A percentile compares a stretch with the other conserved stretches of the same genome.
These are phyloP conservation scores for Osmerus mordax DNA, from an alignment of 2,113 vertebrate genomes.

Conservation along the genomic window DNA sequence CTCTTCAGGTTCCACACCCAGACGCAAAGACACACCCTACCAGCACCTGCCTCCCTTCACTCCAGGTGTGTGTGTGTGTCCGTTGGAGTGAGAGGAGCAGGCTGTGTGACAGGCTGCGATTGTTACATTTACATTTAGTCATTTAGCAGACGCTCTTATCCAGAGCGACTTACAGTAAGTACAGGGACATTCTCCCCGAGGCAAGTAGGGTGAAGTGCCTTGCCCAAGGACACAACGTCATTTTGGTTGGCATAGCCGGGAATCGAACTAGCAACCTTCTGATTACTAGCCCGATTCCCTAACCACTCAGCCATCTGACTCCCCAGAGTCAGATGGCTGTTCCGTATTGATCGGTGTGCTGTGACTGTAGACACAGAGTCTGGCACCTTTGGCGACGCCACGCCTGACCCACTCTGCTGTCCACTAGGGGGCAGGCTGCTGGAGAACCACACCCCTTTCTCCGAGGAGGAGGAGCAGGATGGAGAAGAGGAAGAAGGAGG, in stretches of 20 bases:
- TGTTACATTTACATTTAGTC: no score
- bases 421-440: slow-evolving; percentile 23
- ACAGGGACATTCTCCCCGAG: no score
- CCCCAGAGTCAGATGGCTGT: no score
- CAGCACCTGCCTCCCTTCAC: slow-evolving; percentile 49
- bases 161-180: no score
- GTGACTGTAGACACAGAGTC: slow-evolving; percentile 1
- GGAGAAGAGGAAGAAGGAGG: slow-evolving; percentile 12
- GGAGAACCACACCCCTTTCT: slow-evolving; percentile 17
- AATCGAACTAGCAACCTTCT: no score
- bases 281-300: no score
- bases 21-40: slow-evolving; percentile 40
- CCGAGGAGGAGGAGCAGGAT: slow-evolving; percentile 29
- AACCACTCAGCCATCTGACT: no score
- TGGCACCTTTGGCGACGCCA: neutral
- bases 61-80: slow-evolving; percentile 28
- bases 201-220: no score
- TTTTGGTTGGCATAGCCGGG: no score
- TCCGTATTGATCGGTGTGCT: neutral
- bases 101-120: neutral
- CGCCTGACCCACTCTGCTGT: neutral
- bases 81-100: neutral
- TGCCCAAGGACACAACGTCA: no score
- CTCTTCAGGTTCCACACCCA: slow-evolving; percentile 9
- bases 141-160: no score